Evolutionary conservation across 2,888 invertebrate genomes (phyloP).

Genomic region (Carpatolechia fugitivella): DNA sequence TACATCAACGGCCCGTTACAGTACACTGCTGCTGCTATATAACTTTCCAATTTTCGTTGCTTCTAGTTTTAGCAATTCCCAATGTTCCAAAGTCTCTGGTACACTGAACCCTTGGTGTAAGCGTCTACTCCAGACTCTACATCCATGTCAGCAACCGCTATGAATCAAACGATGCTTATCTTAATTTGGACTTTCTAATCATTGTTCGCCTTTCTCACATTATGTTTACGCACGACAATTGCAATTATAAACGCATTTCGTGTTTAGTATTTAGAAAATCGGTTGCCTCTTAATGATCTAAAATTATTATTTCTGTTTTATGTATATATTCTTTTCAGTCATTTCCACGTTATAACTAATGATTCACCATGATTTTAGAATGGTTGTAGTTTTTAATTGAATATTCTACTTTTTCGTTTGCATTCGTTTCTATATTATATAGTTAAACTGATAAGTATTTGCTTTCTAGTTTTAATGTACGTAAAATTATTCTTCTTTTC

Average conservation of each 20-base stretch:
- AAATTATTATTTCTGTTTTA: constrained; percentile 28
- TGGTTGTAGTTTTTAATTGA: no score
- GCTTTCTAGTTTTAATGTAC: no score
- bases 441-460: background rate
- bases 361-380: no score
- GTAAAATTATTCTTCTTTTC: background rate
- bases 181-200: constrained; percentile 18
- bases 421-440: no score
- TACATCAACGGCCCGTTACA: no score
- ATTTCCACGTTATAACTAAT: background rate
- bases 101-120: no score
- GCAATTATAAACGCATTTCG: constrained; percentile 22
- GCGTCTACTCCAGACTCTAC: background rate
- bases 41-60: no score
- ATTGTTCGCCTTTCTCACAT: constrained; percentile 19
- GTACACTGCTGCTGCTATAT: no score
- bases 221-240: constrained; percentile 8
- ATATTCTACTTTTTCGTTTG: no score
- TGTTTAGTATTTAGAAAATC: constrained; percentile 19
- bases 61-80: no score
- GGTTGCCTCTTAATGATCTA: constrained; percentile 16
- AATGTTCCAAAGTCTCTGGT: no score
- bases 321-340: constrained; percentile 29
- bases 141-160: background rate
- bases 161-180: constrained; percentile 18